Evolutionary conservation across 2,888 invertebrate genomes (phyloP).

Genomic region (Agriopis marginaria): DNA sequence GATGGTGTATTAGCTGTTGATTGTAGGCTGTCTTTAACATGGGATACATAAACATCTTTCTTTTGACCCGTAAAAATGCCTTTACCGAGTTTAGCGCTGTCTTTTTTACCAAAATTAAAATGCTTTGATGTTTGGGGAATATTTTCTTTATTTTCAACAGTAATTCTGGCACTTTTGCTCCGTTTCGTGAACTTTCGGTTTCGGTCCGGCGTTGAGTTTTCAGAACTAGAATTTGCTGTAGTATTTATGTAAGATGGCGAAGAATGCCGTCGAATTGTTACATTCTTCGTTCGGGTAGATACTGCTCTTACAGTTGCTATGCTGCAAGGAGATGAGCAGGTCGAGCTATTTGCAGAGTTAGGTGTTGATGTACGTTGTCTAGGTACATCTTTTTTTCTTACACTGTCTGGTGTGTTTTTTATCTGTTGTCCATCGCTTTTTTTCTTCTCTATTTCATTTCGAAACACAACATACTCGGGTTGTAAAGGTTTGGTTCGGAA

Average conservation of each 20-base stretch:
- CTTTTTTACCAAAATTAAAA: conserved; percentile 47
- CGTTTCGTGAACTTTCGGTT: conserved; percentile 61
- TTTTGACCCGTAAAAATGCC: conserved; percentile 53
- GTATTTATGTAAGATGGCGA: conserved; percentile 57
- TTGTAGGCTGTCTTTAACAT: conserved; percentile 57
- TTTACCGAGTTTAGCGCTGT: conserved; percentile 49
- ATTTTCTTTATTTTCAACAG: conserved; percentile 69
- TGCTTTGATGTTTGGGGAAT: conserved; percentile 62
- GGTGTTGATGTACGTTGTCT: conserved; percentile 53
- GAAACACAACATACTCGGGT: conserved; percentile 64
- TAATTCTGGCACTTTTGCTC: conserved; percentile 53
- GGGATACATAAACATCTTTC: conserved; percentile 61
- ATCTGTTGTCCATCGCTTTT: conserved; percentile 49
- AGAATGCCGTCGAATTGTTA: conserved; percentile 54
- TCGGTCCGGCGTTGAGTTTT: conserved; percentile 53
- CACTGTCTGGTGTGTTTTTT: conserved; percentile 42
- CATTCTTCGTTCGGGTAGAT: conserved; percentile 51
- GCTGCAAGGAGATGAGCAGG: conserved; percentile 73
- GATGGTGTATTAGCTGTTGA: conserved; percentile 48
- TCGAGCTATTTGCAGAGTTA: conserved; percentile 68
- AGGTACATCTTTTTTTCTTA: conserved; percentile 44
- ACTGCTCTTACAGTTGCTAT: conserved; percentile 68
- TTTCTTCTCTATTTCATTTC: conserved; percentile 61
- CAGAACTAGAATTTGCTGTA: conserved; percentile 58
- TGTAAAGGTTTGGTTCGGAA: conserved; percentile 52